A percentile compares a stretch with the other conserved stretches of the same genome.
phyloP scores from a whole-genome alignment of 2,113 vertebrate species.

The Astur gentilis region DNA sequence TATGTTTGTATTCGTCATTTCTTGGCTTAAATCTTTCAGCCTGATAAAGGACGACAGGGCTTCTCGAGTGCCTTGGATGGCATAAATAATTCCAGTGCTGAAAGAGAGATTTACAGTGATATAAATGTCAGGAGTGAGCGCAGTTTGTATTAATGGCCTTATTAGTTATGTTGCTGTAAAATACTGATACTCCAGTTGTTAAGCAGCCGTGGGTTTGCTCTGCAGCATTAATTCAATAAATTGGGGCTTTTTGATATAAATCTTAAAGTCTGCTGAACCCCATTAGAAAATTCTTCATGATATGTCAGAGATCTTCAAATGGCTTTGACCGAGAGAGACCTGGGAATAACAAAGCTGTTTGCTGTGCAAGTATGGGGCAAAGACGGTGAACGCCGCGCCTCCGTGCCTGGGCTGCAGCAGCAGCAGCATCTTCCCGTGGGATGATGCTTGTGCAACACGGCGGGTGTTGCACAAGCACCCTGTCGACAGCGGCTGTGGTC shows the following conservation, averaged over 20 bases:
- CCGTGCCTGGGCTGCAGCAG: background rate
- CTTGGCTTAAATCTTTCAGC: constrained; percentile 25
- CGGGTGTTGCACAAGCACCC: background rate
- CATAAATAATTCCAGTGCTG: constrained; percentile 65
- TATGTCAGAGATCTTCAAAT: background rate
- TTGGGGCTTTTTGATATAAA: constrained; percentile 58
- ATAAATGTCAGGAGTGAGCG: constrained; percentile 69
- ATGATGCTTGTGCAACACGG: fast-evolving
- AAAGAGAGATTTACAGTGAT: constrained; percentile 71
- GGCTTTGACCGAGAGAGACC: background rate
- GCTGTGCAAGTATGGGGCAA: background rate
- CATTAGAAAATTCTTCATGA: constrained; percentile 57
- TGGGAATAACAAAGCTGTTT: background rate
- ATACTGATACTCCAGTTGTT: constrained; percentile 69
- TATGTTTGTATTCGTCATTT: background rate
- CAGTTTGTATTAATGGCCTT: constrained; percentile 78
- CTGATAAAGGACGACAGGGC: constrained; percentile 41
- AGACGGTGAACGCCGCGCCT: fast-evolving
- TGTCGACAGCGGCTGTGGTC: background rate
- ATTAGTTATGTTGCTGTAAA: constrained; percentile 79
- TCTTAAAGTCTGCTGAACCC: constrained; percentile 52
- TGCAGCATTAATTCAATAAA: constrained; percentile 71
- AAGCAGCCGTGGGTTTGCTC: constrained; percentile 65
- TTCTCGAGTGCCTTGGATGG: constrained; percentile 10
- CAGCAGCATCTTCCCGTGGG: background rate